Evolutionary conservation across 2,888 invertebrate genomes (phyloP), one percentile per base, ranked within the genome.

Genomic region (Hyposoter didymator): DNA sequence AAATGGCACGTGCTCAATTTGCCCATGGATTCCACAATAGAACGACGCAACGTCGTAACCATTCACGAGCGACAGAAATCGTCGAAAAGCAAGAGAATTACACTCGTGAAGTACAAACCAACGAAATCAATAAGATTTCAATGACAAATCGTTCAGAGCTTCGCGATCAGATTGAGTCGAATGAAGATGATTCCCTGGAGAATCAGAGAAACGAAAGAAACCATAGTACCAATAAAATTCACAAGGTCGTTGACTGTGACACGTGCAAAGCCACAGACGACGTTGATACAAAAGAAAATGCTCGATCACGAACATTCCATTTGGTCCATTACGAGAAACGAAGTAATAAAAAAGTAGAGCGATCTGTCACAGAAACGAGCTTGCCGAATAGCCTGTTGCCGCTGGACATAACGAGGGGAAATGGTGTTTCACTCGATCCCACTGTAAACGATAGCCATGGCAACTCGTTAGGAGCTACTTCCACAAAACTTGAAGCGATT

Each of bases 101-200:
- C 47, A 49, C 8, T n/a, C 28, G 62, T 43, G 39, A 43, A 55
- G 35, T 43, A 35, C 62, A 74, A 78, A 70, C 62, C 62, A 39
- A 84, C 43, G 35, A 78, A 49, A 69, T 19, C n/a, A 72, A 39
- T 32, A 66, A 66, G 19, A 39, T 8, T 32, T 52, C 73, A n/a
- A 28, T 64, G 35, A 55, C 74, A 69, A 82, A 81, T 84, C 73
- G 69, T 74, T 78, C 28, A n/a, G 47, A 82, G 32, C 69, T 74
- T 74, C 78, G 52, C 78, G 78, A 78, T 67, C 45, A 69, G 64
- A 76, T 69, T 35, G 19, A 14, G 35, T 62, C 64, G 22, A 39
- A 52, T 49, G 49, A 52, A 64, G 35, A 7, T 28, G 67, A 74
- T 59, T 35, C 52, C 22, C 43, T n/a, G 12, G 59, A 45, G 62